These are phyloP conservation scores for Cistogaster globosa DNA, from an alignment of 2,888 invertebrate species.

Conservation along the genomic window DNA sequence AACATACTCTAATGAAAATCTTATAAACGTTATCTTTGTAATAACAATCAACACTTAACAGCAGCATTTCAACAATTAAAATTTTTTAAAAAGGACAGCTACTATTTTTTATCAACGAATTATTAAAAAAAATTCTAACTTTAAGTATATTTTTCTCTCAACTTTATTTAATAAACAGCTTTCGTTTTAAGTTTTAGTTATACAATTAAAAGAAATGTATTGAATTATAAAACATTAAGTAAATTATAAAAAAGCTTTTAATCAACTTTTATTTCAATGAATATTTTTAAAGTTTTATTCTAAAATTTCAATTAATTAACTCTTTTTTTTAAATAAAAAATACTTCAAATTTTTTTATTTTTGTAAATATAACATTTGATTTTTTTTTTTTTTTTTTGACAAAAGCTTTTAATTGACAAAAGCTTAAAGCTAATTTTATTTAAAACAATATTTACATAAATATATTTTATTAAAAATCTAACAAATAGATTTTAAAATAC, in stretches of 20 bases:
- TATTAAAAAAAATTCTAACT: conserved; percentile 16
- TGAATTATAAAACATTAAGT: background rate
- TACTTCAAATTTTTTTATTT: background rate
- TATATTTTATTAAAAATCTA: too few species aligned
- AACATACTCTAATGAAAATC: conserved; percentile 15
- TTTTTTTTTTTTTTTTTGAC: background rate
- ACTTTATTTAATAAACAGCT: conserved; percentile 27
- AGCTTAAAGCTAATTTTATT: conserved; percentile 23
- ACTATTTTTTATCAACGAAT: conserved; percentile 18
- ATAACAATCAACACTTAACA: conserved; percentile 47
- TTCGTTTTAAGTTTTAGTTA: conserved; percentile 29
- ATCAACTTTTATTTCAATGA: background rate
- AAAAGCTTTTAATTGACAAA: conserved; percentile 8
- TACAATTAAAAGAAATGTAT: background rate
- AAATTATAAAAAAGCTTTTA: conserved; percentile 30
- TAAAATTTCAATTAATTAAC: background rate
- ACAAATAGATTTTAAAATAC: too few species aligned
- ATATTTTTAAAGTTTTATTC: conserved; percentile 3
- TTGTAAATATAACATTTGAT: background rate
- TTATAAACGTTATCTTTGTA: conserved; percentile 31
- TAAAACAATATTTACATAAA: background rate
- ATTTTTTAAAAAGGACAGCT: conserved; percentile 34
- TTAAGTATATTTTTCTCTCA: conserved; percentile 19
- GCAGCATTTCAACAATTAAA: conserved; percentile 61
- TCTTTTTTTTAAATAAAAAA: background rate